phyloP scores from a whole-genome alignment of 2,797 vertebrate genomes.

The Lepus townsendii region DNA sequence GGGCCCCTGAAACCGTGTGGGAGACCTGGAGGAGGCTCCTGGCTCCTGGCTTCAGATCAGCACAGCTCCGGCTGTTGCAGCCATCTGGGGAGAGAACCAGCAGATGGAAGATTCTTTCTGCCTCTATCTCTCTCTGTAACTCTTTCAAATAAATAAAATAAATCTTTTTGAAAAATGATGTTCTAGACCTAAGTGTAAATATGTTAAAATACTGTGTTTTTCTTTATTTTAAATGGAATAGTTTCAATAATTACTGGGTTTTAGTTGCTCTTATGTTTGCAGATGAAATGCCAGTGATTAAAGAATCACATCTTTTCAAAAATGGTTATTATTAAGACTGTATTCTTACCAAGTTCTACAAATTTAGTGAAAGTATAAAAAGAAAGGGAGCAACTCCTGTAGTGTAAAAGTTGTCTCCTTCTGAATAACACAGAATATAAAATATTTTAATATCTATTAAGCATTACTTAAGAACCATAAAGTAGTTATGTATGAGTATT shows the following conservation, averaged over 20 bases:
- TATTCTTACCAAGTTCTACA: conserved; percentile 34
- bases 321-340: conserved; percentile 46
- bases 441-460: conserved; percentile 32
- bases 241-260: conserved; percentile 48
- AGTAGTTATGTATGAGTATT: conserved; percentile 36
- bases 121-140: no score
- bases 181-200: conserved; percentile 6
- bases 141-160: no score
- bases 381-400: conserved; percentile 17
- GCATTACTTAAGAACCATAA: neutral
- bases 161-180: neutral
- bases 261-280: conserved; percentile 41
- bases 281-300: conserved; percentile 44
- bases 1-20: no score
- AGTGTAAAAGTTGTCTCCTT: conserved; percentile 24
- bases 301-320: conserved; percentile 63
- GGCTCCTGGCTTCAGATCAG: no score
- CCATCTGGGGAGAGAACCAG: no score
- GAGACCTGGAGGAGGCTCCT: no score
- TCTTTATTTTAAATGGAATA: conserved; percentile 16
- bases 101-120: no score
- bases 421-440: conserved; percentile 36
- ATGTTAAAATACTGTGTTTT: neutral
- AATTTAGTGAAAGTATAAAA: conserved; percentile 53
- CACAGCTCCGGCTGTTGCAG: rapidly evolving